These are phyloP conservation scores for Lichenostomus cassidix DNA, from an alignment of 2,113 vertebrate species.

Conservation along the genomic window DNA sequence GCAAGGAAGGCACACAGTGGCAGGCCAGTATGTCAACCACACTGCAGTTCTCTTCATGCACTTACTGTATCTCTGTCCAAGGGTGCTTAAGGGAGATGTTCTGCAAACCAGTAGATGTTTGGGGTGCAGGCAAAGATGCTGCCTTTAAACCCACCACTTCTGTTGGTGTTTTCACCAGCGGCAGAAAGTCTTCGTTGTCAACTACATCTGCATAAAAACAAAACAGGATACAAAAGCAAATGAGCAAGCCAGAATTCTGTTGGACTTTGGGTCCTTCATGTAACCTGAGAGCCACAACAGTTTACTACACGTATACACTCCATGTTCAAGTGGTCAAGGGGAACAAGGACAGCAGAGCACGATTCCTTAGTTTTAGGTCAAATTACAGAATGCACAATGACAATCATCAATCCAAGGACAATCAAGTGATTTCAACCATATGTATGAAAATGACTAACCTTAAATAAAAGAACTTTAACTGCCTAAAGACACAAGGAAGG, in stretches of 20 bases:
- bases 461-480: background rate
- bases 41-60: background rate
- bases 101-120: slow-evolving; percentile 70
- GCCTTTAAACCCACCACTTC: slow-evolving; percentile 85
- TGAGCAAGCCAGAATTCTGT: background rate
- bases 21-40: accelerated
- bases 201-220: slow-evolving; percentile 18
- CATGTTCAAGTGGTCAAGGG: background rate
- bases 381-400: background rate
- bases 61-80: slow-evolving; percentile 94
- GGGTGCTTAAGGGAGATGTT: slow-evolving; percentile 95
- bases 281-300: background rate
- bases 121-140: slow-evolving; percentile 72
- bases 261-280: background rate
- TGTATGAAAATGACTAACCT: background rate
- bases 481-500: background rate
- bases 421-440: background rate
- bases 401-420: background rate
- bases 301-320: background rate
- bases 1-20: background rate
- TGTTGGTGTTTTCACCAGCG: slow-evolving; percentile 79
- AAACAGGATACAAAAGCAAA: background rate
- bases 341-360: background rate
- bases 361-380: background rate
- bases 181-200: slow-evolving; percentile 82